Percentiles rank a stretch among this genome's conserved stretches.
These are phyloP conservation scores for Dicyrtoma fusca DNA, from an alignment of 2,888 invertebrate species.

Conservation along the genomic window DNA sequence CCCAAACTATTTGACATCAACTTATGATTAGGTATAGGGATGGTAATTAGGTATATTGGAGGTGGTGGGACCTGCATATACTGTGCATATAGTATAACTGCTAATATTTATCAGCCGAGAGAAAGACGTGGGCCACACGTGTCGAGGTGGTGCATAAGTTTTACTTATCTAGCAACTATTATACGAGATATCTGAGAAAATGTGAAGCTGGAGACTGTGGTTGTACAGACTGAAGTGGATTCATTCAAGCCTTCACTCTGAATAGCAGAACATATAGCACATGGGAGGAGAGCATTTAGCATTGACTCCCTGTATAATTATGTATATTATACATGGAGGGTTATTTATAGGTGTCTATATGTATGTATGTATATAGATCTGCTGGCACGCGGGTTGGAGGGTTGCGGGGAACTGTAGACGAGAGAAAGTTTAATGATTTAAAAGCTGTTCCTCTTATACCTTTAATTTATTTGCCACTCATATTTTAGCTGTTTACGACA, in stretches of 20 bases:
- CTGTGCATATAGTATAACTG: too few relatives aligned
- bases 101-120: too few relatives aligned
- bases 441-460: constrained; percentile 22
- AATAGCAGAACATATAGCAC: too few relatives aligned
- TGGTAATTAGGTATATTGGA: too few relatives aligned
- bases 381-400: not conserved
- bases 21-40: too few relatives aligned
- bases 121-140: too few relatives aligned
- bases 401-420: not conserved
- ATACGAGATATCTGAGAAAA: not conserved
- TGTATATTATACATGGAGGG: not conserved
- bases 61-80: too few relatives aligned
- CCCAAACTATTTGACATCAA: too few relatives aligned
- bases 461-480: constrained; percentile 29
- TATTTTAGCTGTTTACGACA: constrained; percentile 19
- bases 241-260: constrained; percentile 11
- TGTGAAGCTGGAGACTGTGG: not conserved
- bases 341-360: constrained; percentile 10
- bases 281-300: too few relatives aligned
- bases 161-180: constrained; percentile 1
- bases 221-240: constrained; percentile 9
- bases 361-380: not conserved
- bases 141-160: not conserved
- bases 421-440: constrained; percentile 25
- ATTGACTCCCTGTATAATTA: too few relatives aligned